These are phyloP conservation scores for Catocala nupta DNA, from an alignment of 2,888 invertebrate genomes.

Conservation along the genomic window DNA sequence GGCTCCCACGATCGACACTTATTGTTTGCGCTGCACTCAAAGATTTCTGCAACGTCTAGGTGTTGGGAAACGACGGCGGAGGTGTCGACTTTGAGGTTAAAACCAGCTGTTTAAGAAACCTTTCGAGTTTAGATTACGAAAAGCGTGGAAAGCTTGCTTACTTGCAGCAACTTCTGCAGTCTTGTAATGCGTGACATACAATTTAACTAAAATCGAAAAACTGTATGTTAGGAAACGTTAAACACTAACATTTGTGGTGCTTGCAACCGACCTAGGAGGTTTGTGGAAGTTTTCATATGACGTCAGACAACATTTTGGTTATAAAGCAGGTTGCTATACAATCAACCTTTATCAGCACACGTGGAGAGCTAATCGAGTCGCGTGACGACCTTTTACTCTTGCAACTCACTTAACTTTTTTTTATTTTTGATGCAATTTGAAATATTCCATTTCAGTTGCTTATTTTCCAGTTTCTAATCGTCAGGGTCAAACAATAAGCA, in stretches of 20 bases:
- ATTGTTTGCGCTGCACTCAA: constrained; percentile 83
- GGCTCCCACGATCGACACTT: constrained; percentile 79
- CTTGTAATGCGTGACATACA: constrained; percentile 43
- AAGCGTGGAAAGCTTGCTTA: constrained; percentile 76
- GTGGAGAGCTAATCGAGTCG: constrained; percentile 69
- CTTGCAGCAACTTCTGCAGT: constrained; percentile 59
- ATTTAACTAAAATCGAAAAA: constrained; percentile 36
- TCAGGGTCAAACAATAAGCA: background rate
- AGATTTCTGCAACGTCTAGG: constrained; percentile 82
- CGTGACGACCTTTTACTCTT: constrained; percentile 47
- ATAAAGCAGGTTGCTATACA: constrained; percentile 46
- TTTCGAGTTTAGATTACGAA: constrained; percentile 80
- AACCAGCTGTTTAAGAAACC: constrained; percentile 82
- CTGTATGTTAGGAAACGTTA: background rate
- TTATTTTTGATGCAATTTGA: constrained; percentile 28
- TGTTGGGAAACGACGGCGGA: constrained; percentile 74
- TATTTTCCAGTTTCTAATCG: background rate
- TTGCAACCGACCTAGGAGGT: constrained; percentile 10
- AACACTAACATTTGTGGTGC: background rate
- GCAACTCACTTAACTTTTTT: constrained; percentile 24
- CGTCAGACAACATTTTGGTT: constrained; percentile 55
- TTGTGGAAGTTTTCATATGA: constrained; percentile 39
- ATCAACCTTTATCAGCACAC: constrained; percentile 70
- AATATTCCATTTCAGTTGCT: background rate
- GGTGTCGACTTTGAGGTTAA: constrained; percentile 74